Base-by-base conservation (phyloP, 2,797 vertebrate species). In the Acomys russatus region DNA sequence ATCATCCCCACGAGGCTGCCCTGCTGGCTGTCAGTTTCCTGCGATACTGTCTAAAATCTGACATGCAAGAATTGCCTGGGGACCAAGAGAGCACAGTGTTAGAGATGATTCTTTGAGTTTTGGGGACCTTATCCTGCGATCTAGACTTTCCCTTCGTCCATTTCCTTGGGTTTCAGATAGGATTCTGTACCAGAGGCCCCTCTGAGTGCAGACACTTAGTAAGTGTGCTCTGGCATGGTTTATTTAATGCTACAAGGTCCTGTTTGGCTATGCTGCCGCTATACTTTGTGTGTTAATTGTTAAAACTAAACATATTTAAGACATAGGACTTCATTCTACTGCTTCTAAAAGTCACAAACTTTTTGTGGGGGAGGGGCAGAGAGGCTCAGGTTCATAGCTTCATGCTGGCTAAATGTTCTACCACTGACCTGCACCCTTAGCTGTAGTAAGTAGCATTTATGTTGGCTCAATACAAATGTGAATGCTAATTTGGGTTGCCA, bases 41-140 rank as follows among this genome's bases (percentile, higher is more conserved):
- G 87, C 25, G 18, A 68, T 87, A 64, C 86, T 97, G 94, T 95
- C 95, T 96, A 94, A 96, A 96, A 97, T 96, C 88, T 97, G 96
- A 98, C 97, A 97, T 97, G 98, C 92, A 95, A 96, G 97, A 68
- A 89, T 79, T 51, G 91, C 30, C 91, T 64, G 30, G 51, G 79
- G 8, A 61, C 56, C 8, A 14, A 56, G 79, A 66, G 49, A 30
- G 3, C 51, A n/a, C 14, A 17, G 76, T 4, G 20, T 68, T 35
- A 68, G 35, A 64, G 33, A 86, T 20, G 18, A 44, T 28, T 63
- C 86, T 91, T 20, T 70, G 71, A 49, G 68, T 64, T 90, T 79
- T 6, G 90, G 70, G 68, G 64, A 14, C 63, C 82, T 33, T 56
- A 23, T 9, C 76, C 79, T 54, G n/a, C 63, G 30, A 56, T 56